Percentiles rank a stretch among this genome's conserved stretches.
Conservation (phyloP, 2,797 vertebrate genomes). For the Leontopithecus rosalia region DNA sequence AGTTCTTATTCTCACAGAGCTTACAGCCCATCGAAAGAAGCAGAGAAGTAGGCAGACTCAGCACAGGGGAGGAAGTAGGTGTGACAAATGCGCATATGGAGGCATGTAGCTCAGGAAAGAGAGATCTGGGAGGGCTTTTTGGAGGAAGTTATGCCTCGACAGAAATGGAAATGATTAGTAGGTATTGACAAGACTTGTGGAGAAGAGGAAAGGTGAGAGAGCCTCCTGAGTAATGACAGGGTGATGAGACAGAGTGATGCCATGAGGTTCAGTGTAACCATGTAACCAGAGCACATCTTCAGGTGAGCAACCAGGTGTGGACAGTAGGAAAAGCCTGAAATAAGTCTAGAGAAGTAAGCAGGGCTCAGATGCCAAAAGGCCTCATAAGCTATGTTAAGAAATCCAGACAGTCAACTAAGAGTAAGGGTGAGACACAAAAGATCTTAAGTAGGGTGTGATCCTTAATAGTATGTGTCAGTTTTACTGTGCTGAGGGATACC, state of each 20-base stretch:
- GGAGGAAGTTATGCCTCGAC: background rate
- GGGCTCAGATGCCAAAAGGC: background rate
- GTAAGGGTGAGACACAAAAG: background rate
- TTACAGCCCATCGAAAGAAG: background rate
- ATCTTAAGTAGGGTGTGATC: background rate
- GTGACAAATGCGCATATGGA: background rate
- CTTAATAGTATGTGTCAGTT: background rate
- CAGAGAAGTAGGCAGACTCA: background rate
- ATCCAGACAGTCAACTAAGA: background rate
- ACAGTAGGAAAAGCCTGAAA: background rate
- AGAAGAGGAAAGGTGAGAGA: no score
- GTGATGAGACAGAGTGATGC: background rate
- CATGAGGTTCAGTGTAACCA: background rate
- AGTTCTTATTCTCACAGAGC: background rate
- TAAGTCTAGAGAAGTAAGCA: background rate
- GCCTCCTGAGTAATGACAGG: background rate
- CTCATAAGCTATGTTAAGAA: background rate
- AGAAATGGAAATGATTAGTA: background rate
- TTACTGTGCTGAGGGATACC: background rate
- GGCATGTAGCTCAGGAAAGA: background rate
- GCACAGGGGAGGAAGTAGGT: background rate
- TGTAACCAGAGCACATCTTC: background rate
- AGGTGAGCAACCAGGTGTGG: accelerated
- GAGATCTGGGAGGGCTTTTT: background rate
- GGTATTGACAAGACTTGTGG: background rate